Conservation (phyloP, 2,888 invertebrate genomes). For the Andrena bicolor region DNA sequence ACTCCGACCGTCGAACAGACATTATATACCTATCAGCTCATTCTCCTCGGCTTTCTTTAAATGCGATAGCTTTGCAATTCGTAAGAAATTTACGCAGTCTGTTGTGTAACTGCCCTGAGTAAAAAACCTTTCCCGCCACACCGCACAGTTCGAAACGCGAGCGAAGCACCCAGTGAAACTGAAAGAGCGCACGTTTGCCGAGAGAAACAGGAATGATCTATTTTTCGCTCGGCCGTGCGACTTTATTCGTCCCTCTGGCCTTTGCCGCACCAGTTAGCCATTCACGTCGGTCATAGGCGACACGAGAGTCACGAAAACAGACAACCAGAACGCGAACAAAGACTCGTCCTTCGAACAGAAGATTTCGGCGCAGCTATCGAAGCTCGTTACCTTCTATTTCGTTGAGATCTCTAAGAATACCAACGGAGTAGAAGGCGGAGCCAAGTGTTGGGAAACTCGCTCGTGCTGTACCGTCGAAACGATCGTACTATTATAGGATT, state of each 20-base stretch:
- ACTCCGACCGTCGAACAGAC: conserved; percentile 16
- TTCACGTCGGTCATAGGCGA: background rate
- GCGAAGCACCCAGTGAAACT: background rate
- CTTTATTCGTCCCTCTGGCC: background rate
- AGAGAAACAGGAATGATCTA: background rate
- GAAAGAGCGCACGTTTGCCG: background rate
- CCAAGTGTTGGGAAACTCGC: background rate
- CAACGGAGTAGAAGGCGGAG: background rate
- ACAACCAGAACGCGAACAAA: no score
- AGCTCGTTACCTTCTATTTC: background rate
- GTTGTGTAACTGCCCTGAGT: conserved; percentile 73
- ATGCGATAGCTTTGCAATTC: conserved; percentile 41
- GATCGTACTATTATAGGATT: background rate
- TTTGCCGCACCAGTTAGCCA: background rate
- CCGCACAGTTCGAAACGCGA: conserved; percentile 38
- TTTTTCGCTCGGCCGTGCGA: background rate
- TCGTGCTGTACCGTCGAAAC: background rate
- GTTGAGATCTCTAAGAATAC: background rate
- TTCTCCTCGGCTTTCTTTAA: conserved; percentile 13
- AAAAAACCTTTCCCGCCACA: conserved; percentile 59
- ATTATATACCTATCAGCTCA: conserved; percentile 27
- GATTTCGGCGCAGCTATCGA: background rate
- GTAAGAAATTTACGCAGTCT: conserved; percentile 62
- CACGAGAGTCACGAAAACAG: background rate
- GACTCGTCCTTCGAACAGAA: no score